Evolutionary conservation across 2,888 invertebrate species (phyloP).

Genomic region (Ophion ventricosus): DNA sequence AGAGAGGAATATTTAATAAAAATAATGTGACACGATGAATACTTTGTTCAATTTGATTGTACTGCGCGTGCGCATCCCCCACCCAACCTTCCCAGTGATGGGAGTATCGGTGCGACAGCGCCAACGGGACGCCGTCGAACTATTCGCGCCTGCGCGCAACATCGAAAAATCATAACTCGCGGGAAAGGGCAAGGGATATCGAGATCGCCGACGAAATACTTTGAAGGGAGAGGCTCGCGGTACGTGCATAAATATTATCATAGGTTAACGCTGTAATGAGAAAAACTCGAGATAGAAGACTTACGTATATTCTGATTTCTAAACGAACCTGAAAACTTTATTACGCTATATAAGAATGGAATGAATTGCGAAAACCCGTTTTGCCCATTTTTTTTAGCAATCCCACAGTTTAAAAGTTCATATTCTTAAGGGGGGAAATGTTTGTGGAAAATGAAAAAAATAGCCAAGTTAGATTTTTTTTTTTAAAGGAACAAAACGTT

Average conservation of each 20-base stretch:
- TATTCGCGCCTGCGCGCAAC: neutral
- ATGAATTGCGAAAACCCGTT: neutral
- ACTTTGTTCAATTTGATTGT: neutral
- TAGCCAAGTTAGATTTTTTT: too few species aligned
- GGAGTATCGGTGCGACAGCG: slow-evolving; percentile 5
- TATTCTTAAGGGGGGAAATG: too few species aligned
- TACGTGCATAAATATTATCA: neutral
- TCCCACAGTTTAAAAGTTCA: neutral
- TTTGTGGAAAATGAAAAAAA: too few species aligned
- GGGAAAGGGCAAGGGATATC: slow-evolving; percentile 2
- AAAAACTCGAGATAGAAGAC: neutral
- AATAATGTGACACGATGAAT: slow-evolving; percentile 56
- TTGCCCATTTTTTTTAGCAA: neutral
- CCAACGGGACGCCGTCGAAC: slow-evolving; percentile 31
- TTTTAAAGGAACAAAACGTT: too few species aligned
- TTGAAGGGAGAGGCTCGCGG: neutral
- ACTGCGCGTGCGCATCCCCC: neutral
- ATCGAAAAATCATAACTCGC: neutral
- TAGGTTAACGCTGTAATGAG: neutral
- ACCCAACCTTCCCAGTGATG: neutral
- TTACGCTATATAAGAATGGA: too few species aligned
- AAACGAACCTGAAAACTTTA: too few species aligned
- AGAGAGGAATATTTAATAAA: slow-evolving; percentile 79
- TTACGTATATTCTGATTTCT: neutral
- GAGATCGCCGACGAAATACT: neutral